Conservation (phyloP, 2,113 vertebrate species). For the Regulus satrapa region DNA sequence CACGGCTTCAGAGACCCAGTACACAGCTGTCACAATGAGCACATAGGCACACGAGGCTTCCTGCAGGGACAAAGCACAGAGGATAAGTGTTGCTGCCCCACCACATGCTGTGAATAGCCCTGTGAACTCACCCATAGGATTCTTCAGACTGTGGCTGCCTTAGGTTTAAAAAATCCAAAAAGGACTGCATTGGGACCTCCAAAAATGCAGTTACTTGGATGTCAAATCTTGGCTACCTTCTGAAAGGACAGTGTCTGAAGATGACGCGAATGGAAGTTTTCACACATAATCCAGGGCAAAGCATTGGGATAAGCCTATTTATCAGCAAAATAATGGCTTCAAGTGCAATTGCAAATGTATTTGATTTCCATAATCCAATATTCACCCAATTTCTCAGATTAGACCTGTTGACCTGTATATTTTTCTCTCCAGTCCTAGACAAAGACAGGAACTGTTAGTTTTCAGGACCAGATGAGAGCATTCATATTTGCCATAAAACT, state of each 20-base stretch:
- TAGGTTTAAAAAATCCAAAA: neutral
- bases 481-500: neutral
- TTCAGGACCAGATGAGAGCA: neutral
- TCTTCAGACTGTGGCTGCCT: neutral
- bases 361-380: neutral
- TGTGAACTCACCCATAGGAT: neutral
- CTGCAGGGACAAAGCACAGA: conserved; percentile 56
- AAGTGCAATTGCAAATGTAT: neutral
- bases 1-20: conserved; percentile 95
- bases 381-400: neutral
- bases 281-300: neutral
- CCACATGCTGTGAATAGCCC: neutral
- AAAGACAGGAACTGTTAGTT: neutral
- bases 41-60: conserved; percentile 95
- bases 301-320: neutral
- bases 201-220: neutral
- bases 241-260: neutral
- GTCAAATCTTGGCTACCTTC: neutral
- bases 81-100: neutral
- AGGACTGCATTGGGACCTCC: neutral
- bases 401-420: neutral
- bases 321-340: neutral
- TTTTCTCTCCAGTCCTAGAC: neutral
- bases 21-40: conserved; percentile 89
- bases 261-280: neutral